Evolutionary conservation across 2,113 vertebrate genomes (phyloP).

Genomic region (Piaya cayana): DNA sequence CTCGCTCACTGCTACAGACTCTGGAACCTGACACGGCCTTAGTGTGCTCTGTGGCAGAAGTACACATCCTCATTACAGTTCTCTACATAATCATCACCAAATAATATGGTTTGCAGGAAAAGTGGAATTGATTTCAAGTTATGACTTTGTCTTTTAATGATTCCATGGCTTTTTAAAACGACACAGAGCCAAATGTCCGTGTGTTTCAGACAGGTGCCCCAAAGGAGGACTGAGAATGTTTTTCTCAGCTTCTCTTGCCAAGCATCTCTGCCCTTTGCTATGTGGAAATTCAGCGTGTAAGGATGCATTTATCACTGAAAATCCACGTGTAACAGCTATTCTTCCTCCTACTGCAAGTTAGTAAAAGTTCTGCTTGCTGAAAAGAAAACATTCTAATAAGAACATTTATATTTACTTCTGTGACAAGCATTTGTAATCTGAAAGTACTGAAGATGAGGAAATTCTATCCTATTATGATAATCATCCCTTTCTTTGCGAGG

Average conservation of each 20-base stretch:
- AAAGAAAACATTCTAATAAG: not conserved
- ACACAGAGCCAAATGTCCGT: accelerated
- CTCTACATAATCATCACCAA: not conserved
- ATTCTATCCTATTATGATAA: not conserved
- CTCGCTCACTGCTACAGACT: not conserved
- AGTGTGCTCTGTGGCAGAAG: not conserved
- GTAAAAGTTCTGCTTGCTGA: not conserved
- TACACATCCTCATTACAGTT: not conserved
- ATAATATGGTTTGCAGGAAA: not conserved
- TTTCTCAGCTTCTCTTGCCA: not conserved
- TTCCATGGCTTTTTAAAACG: not conserved
- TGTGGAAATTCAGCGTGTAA: not conserved
- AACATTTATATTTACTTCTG: not conserved
- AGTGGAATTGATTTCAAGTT: not conserved
- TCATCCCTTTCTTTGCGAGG: not conserved
- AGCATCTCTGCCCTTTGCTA: not conserved
- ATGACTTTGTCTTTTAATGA: not conserved
- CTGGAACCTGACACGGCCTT: not conserved
- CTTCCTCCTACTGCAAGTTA: not conserved
- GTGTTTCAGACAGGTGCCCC: not conserved
- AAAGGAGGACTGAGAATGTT: not conserved
- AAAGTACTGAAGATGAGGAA: not conserved
- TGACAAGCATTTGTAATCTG: not conserved
- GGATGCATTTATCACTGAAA: not conserved
- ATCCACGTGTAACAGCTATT: not conserved